Conservation (phyloP, 2,797 vertebrate species). For the Melanotaenia trifasciata region DNA sequence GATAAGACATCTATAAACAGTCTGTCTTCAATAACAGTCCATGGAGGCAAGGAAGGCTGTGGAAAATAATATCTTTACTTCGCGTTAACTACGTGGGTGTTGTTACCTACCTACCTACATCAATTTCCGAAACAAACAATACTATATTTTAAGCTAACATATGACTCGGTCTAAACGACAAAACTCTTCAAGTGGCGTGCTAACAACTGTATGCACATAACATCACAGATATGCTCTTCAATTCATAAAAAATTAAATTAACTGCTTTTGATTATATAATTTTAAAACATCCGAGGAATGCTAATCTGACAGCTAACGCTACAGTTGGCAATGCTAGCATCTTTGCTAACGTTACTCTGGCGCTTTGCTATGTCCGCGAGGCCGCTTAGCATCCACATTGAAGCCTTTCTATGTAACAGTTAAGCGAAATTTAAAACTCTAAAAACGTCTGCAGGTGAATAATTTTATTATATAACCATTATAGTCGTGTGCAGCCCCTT, state of each 20-base stretch:
- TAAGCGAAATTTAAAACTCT: constrained; percentile 5
- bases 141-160: constrained; percentile 17
- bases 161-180: constrained; percentile 8
- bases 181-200: constrained; percentile 29
- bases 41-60: not conserved
- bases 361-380: constrained; percentile 45
- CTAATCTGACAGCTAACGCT: constrained; percentile 51
- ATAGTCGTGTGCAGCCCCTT: not conserved
- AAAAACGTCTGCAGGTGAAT: not conserved
- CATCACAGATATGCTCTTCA: rapidly evolving
- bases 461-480: not conserved
- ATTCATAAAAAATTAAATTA: rapidly evolving
- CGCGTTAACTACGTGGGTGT: not conserved
- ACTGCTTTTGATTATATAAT: not conserved
- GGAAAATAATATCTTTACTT: not conserved
- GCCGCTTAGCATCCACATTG: constrained; percentile 47
- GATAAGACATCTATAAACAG: rapidly evolving
- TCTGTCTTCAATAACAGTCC: rapidly evolving
- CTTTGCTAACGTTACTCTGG: constrained; percentile 25
- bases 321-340: constrained; percentile 54
- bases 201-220: too few relatives aligned
- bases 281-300: not conserved
- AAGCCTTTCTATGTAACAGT: constrained; percentile 14
- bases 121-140: not conserved
- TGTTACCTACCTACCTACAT: not conserved